Percentiles rank a stretch among this genome's conserved stretches.
Conservation (phyloP, 2,888 invertebrate genomes). For the Spodoptera exigua region DNA sequence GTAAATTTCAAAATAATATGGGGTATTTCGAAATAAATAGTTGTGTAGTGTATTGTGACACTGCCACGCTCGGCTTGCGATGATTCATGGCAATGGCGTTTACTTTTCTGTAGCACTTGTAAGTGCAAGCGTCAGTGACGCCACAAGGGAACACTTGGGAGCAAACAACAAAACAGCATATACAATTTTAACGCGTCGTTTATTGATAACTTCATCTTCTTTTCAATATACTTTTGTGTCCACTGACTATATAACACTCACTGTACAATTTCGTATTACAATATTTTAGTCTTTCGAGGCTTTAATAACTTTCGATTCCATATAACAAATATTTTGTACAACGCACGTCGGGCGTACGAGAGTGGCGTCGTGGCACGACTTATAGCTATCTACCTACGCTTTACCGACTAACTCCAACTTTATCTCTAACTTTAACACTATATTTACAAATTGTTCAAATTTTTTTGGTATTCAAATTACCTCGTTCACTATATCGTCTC, state of each 20-base stretch:
- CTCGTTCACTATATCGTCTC: constrained; percentile 82
- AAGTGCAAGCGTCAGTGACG: constrained; percentile 8
- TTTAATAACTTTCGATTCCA: constrained; percentile 86
- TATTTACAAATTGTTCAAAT: constrained; percentile 89
- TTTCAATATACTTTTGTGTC: constrained; percentile 89
- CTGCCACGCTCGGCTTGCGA: constrained; percentile 25
- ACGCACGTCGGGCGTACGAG: constrained; percentile 85
- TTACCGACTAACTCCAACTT: constrained; percentile 82
- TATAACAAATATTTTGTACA: constrained; percentile 90
- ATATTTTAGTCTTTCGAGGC: constrained; percentile 87
- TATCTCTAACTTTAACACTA: constrained; percentile 83
- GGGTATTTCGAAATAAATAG: constrained; percentile 13
- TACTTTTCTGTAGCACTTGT: constrained; percentile 13
- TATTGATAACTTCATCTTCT: constrained; percentile 88
- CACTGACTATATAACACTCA: constrained; percentile 90
- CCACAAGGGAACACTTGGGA: constrained; percentile 65
- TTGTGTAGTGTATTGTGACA: constrained; percentile 36
- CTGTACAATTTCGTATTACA: constrained; percentile 89
- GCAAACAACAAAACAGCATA: constrained; percentile 82
- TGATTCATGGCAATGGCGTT: constrained; percentile 40
- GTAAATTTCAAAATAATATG: neutral
- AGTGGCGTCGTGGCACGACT: constrained; percentile 86
- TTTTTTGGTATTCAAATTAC: constrained; percentile 89
- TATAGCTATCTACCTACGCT: constrained; percentile 83
- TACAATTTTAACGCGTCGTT: constrained; percentile 87